phyloP scores from a whole-genome alignment of 2,797 vertebrate genomes.

The Sciurus carolinensis region DNA sequence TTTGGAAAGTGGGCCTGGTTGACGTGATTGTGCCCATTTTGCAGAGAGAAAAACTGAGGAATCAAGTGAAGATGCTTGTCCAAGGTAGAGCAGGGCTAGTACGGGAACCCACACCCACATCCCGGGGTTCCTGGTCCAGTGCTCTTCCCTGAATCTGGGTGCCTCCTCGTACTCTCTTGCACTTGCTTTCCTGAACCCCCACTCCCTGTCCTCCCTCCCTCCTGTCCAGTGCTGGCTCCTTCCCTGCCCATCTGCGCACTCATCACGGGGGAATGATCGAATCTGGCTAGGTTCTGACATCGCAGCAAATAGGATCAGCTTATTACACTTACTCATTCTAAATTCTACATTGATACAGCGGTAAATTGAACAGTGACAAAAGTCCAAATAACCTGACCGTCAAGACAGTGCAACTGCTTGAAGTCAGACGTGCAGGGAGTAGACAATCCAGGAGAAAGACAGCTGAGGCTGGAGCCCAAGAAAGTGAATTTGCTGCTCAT shows the following conservation, averaged over 20 bases:
- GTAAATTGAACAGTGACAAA: constrained; percentile 57
- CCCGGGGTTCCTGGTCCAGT: no score
- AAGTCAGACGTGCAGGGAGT: neutral
- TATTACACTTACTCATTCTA: neutral
- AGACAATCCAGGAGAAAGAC: neutral
- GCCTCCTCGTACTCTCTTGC: neutral
- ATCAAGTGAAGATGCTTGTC: neutral
- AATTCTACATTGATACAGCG: constrained; percentile 28
- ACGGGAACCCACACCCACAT: neutral
- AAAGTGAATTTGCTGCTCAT: neutral
- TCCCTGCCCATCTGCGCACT: neutral
- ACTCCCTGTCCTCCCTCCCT: no score
- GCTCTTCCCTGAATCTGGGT: neutral
- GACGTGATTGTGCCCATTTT: neutral
- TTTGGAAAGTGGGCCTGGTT: neutral
- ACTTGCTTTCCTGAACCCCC: neutral
- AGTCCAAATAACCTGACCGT: constrained; percentile 60
- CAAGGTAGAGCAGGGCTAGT: neutral
- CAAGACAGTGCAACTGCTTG: constrained; percentile 20
- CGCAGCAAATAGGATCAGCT: constrained; percentile 28
- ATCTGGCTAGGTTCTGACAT: neutral
- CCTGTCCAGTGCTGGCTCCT: neutral
- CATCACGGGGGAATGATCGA: neutral
- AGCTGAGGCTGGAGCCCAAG: neutral
- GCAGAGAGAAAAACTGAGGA: neutral